phyloP scores from a whole-genome alignment of 2,113 vertebrate species.

The Hemibagrus wyckioides region DNA sequence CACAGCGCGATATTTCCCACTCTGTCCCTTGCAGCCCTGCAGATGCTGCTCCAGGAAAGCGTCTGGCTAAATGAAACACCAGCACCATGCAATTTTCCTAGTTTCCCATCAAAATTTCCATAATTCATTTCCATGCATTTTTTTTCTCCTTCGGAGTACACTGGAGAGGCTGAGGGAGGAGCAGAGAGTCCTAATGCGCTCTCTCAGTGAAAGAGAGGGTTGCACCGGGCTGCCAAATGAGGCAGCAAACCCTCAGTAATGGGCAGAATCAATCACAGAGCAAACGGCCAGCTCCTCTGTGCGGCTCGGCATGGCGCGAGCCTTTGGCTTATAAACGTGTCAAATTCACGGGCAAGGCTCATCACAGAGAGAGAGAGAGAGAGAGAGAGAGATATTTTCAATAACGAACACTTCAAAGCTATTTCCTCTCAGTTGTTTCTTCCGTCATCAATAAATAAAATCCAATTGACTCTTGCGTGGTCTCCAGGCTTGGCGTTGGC shows the following conservation, averaged over 20 bases:
- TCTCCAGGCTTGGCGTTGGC: slow-evolving; percentile 58
- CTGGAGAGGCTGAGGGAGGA: slow-evolving; percentile 71
- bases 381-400: too few relatives aligned
- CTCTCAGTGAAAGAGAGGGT: slow-evolving; percentile 65
- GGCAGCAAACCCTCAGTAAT: slow-evolving; percentile 52
- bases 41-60: slow-evolving; percentile 70
- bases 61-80: slow-evolving; percentile 76
- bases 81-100: slow-evolving; percentile 65
- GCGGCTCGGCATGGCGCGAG: slow-evolving; percentile 18
- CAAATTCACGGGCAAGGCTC: slow-evolving; percentile 60
- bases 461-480: slow-evolving; percentile 60
- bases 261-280: slow-evolving; percentile 63
- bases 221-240: slow-evolving; percentile 66
- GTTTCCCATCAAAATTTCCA: slow-evolving; percentile 84
- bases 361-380: slow-evolving; percentile 62
- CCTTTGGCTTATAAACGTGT: slow-evolving; percentile 48
- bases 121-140: slow-evolving; percentile 78
- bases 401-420: slow-evolving; percentile 68
- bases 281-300: slow-evolving; percentile 63
- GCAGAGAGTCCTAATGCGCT: slow-evolving; percentile 69
- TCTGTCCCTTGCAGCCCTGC: slow-evolving; percentile 69
- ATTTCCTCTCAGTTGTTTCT: slow-evolving; percentile 67
- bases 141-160: slow-evolving; percentile 70
- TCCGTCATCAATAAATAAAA: slow-evolving; percentile 75
- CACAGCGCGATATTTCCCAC: slow-evolving; percentile 74